A percentile compares a stretch with the other conserved stretches of the same genome.
Evolutionary conservation across 2,888 invertebrate genomes (phyloP).

Genomic region (Chrysolina americana): DNA sequence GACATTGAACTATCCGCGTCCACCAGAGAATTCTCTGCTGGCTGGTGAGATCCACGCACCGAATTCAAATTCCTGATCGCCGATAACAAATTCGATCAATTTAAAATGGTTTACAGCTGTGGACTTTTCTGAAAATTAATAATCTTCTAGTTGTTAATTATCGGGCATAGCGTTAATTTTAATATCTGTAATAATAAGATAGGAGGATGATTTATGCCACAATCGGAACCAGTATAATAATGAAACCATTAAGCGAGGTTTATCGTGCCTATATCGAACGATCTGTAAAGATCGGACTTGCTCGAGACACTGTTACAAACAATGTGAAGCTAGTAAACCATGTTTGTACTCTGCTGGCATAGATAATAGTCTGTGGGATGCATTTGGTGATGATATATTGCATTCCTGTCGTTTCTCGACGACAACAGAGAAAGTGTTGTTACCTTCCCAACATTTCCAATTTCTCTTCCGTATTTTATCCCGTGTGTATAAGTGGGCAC

Average conservation of each 20-base stretch:
- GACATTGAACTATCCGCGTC: conserved; percentile 11
- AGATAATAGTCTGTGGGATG: conserved; percentile 27
- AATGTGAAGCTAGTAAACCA: conserved; percentile 57
- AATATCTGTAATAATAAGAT: conserved; percentile 59
- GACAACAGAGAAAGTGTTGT: conserved; percentile 23
- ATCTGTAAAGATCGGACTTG: conserved; percentile 56
- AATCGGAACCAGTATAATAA: conserved; percentile 62
- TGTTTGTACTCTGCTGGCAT: conserved; percentile 23
- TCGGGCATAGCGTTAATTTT: conserved; percentile 58
- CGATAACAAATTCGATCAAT: conserved; percentile 41
- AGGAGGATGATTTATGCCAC: conserved; percentile 57
- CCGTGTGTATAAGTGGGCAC: conserved; percentile 17
- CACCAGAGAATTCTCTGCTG: conserved; percentile 12
- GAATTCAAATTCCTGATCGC: conserved; percentile 32
- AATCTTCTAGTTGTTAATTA: conserved; percentile 52
- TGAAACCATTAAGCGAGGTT: conserved; percentile 62
- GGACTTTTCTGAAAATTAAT: conserved; percentile 45
- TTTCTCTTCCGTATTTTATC: neutral
- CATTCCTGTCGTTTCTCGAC: conserved; percentile 19
- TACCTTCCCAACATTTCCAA: conserved; percentile 16
- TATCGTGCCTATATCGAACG: conserved; percentile 62
- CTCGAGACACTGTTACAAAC: conserved; percentile 52
- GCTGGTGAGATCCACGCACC: conserved; percentile 25
- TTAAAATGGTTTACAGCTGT: conserved; percentile 38
- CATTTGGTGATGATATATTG: neutral